Evolutionary conservation across 2,888 invertebrate genomes (phyloP).

Genomic region (Archips xylosteana): DNA sequence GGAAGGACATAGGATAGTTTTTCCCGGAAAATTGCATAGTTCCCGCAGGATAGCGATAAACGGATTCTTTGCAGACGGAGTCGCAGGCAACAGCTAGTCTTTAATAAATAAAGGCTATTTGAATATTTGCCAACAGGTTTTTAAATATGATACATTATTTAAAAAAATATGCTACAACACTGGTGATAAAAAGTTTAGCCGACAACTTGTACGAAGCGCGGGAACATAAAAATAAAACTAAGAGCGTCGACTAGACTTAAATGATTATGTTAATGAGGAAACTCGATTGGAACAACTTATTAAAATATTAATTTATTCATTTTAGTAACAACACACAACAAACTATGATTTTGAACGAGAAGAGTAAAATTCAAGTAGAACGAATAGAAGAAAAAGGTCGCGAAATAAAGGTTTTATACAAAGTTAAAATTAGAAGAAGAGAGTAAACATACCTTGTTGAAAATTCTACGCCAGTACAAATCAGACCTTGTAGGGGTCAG

Average conservation of each 20-base stretch:
- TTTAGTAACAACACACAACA: neutral
- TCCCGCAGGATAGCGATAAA: too few relatives aligned
- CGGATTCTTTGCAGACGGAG: too few relatives aligned
- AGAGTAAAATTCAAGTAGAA: neutral
- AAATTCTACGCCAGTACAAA: conserved; percentile 81
- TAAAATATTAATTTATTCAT: neutral
- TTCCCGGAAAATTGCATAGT: too few relatives aligned
- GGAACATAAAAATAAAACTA: neutral
- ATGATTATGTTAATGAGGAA: neutral
- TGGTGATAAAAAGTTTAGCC: too few relatives aligned
- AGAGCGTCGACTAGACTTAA: neutral
- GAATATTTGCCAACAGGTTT: too few relatives aligned
- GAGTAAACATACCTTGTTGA: conserved; percentile 73
- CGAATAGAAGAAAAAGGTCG: neutral
- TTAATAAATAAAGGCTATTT: too few relatives aligned
- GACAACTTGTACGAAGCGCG: neutral
- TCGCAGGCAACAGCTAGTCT: too few relatives aligned
- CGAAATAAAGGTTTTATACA: neutral
- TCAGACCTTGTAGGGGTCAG: conserved; percentile 77
- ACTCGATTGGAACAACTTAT: neutral
- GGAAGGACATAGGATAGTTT: too few relatives aligned
- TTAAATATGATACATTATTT: too few relatives aligned
- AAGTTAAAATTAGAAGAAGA: neutral
- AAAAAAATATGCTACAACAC: too few relatives aligned
- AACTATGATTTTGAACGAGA: neutral